Conservation (phyloP, 2,113 vertebrate genomes). For the Carollia perspicillata region DNA sequence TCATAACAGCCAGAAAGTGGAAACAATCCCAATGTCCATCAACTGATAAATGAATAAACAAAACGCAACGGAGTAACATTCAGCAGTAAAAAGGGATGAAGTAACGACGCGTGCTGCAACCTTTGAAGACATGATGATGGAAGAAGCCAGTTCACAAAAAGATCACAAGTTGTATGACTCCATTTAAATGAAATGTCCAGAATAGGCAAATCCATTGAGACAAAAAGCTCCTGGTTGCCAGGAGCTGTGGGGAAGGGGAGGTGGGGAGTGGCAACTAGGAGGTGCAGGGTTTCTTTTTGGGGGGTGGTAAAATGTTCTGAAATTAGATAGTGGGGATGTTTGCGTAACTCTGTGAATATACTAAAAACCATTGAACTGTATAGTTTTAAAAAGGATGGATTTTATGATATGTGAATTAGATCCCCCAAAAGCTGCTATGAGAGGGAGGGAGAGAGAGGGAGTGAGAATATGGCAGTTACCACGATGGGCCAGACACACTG, state of each 20-base stretch:
- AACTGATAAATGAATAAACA: not conserved
- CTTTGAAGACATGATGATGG: not conserved
- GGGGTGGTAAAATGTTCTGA: not conserved
- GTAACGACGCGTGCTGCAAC: too few species aligned
- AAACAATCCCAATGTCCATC: not conserved
- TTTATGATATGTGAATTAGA: not conserved
- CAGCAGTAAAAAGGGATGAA: not conserved
- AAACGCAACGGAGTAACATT: not conserved
- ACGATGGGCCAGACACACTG: too few species aligned
- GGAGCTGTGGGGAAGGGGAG: not conserved
- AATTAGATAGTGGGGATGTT: not conserved
- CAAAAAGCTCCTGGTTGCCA: not conserved
- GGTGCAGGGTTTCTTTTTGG: not conserved
- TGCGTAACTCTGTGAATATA: not conserved
- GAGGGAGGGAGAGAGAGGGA: not conserved
- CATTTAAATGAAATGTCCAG: not conserved
- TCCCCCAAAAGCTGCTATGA: not conserved
- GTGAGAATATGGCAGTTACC: not conserved
- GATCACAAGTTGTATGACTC: not conserved
- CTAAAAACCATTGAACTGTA: not conserved
- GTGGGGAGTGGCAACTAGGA: not conserved
- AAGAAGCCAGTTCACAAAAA: not conserved
- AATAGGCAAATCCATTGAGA: not conserved
- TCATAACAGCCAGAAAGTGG: not conserved
- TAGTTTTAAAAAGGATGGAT: not conserved